A percentile compares a stretch with the other conserved stretches of the same genome.
phyloP scores from a whole-genome alignment of 1,140 invertebrate genomes.

The Oncopeltus fasciatus region DNA sequence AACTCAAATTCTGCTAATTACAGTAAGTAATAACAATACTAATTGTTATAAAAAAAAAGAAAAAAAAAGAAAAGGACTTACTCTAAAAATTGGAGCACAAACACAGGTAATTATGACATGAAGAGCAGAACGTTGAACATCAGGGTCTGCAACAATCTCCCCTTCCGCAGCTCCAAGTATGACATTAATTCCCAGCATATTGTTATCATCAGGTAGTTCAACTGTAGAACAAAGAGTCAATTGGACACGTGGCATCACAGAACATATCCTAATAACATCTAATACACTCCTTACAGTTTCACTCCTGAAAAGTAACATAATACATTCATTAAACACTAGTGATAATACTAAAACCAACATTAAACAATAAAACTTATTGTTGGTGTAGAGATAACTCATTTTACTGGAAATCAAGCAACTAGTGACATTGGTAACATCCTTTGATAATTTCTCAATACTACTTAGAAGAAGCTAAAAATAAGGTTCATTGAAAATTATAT shows the following conservation, averaged over 20 bases:
- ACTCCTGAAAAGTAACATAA: conserved; percentile 38
- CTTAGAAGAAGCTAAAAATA: too few relatives aligned
- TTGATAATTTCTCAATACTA: too few relatives aligned
- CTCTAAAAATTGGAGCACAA: conserved; percentile 73
- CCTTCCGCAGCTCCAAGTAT: conserved; percentile 69
- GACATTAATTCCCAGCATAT: conserved; percentile 49
- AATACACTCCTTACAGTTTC: conserved; percentile 81
- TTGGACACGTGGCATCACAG: conserved; percentile 77
- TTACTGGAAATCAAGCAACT: too few relatives aligned
- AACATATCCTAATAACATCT: conserved; percentile 79
- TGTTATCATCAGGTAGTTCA: conserved; percentile 54
- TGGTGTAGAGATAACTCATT: too few relatives aligned
- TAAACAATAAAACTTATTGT: too few relatives aligned
- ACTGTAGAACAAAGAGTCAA: conserved; percentile 63
- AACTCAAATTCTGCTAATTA: too few relatives aligned
- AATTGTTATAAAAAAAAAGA: too few relatives aligned
- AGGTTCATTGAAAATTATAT: too few relatives aligned
- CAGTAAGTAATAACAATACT: too few relatives aligned
- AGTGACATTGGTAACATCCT: too few relatives aligned
- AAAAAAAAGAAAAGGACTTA: too few relatives aligned
- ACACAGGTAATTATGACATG: conserved; percentile 83
- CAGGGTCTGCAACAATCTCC: conserved; percentile 73
- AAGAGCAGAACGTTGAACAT: conserved; percentile 80
- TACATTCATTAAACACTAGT: background rate
- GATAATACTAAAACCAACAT: too few relatives aligned